Base-by-base conservation (phyloP, 2,113 vertebrate species). In the Diadophis punctatus region DNA sequence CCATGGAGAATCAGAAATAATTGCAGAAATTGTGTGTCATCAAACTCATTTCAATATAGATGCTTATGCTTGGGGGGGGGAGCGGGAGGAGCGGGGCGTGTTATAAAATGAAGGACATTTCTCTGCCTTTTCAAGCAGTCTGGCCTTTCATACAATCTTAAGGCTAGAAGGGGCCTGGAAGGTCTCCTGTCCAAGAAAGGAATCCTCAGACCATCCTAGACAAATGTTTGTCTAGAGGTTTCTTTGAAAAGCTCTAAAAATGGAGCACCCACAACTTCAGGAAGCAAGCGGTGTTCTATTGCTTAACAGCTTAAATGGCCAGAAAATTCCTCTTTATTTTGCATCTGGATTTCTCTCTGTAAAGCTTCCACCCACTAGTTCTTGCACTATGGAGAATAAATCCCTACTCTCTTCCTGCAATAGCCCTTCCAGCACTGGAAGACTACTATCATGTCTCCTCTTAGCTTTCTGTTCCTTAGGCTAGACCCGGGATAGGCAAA, bases 1-100 rank as follows among this genome's bases (percentile, higher is more conserved):
- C 92, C 74, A 93, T 94, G 93, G 92, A 68, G 93, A 95, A 91
- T 94, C 95, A 96, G n/a, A 94, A 96, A 95, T 93, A 95, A 93
- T 93, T 39, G 74, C 3, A 94, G 22, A 96, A 97, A 94, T 96
- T 93, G 93, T 18, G 93, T 89, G 86, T 46, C 93, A 92, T 92
- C 95, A 96, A 94, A 95, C 89, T 94, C 51, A 1, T 90, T 92
- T 90, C 89, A 87, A 34, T 86, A 58, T 46, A 91, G 90, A 85
- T 55, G 60, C 92, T n/a, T 90, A 68, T 1, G 2, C 22, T 43
- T 58, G 68, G 60, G 5, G 9, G 9, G 27, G 25, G 25, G 9
- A 2, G 11, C 10, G 51, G 11, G 51, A n/a, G n/a, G n/a, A n/a
- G 46, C 46, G 2, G 12, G 56, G 56, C 39, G 51, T 58, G 92